phyloP scores from a whole-genome alignment of 1,140 invertebrate genomes.

The Habropoda laboriosa region DNA sequence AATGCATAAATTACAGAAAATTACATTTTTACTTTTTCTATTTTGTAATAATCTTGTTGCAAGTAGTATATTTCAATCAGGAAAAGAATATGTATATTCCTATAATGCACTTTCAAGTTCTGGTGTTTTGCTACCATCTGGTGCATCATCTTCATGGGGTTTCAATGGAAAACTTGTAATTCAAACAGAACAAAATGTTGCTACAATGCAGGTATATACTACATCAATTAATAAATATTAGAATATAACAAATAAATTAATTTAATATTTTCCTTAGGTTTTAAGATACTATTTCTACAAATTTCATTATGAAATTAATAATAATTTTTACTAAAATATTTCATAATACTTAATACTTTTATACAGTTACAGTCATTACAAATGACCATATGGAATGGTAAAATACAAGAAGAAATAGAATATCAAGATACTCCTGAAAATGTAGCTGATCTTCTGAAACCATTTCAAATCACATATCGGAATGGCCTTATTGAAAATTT shows the following conservation, averaged over 20 bases:
- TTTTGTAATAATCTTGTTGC: slow-evolving; percentile 36
- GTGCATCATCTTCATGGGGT: slow-evolving; percentile 76
- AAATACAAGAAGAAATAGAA: slow-evolving; percentile 51
- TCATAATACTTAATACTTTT: slow-evolving; percentile 57
- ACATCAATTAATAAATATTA: slow-evolving; percentile 21
- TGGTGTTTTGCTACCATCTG: slow-evolving; percentile 74
- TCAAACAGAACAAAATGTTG: slow-evolving; percentile 65
- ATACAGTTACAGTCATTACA: slow-evolving; percentile 71
- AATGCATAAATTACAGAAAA: slow-evolving; percentile 29
- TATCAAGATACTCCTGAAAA: slow-evolving; percentile 62
- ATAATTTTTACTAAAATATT: slow-evolving; percentile 20
- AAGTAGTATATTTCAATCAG: slow-evolving; percentile 72
- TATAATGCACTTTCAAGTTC: slow-evolving; percentile 76
- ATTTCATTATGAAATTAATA: slow-evolving; percentile 17
- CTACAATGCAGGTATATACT: slow-evolving; percentile 71
- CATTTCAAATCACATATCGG: slow-evolving; percentile 76
- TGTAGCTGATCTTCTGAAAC: slow-evolving; percentile 71
- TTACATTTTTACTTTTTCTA: slow-evolving; percentile 57
- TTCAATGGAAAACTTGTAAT: slow-evolving; percentile 73
- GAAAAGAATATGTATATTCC: slow-evolving; percentile 75
- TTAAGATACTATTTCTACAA: slow-evolving; percentile 37
- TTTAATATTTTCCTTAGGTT: background rate
- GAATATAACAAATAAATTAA: background rate
- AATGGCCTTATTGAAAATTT: slow-evolving; percentile 77
- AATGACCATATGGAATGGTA: slow-evolving; percentile 74